These are phyloP conservation scores for Spicauda simplicius DNA, from an alignment of 2,888 invertebrate species.

Conservation along the genomic window DNA sequence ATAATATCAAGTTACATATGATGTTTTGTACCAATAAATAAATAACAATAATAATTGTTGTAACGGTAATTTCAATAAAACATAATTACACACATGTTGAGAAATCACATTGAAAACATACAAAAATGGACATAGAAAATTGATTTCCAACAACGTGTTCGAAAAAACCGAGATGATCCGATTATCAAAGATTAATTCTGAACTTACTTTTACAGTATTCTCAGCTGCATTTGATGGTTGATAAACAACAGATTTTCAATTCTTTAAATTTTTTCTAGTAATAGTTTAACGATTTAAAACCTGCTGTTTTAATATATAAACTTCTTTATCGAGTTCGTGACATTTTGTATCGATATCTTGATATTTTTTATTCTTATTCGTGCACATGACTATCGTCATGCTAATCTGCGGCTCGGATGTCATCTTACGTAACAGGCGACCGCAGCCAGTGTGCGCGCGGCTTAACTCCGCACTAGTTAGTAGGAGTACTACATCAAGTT, in stretches of 20 bases:
- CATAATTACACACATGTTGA: too few species aligned
- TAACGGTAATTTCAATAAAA: too few species aligned
- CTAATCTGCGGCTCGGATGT: constrained; percentile 79
- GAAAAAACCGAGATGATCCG: background rate
- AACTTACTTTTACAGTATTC: background rate
- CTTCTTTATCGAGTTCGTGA: too few species aligned
- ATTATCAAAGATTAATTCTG: background rate
- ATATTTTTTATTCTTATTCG: constrained; percentile 9
- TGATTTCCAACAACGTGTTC: background rate
- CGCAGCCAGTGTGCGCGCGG: constrained; percentile 66
- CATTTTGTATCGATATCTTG: constrained; percentile 30
- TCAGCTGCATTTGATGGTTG: too few species aligned
- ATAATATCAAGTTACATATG: too few species aligned
- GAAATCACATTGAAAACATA: background rate
- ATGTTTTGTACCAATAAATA: too few species aligned
- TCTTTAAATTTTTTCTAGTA: too few species aligned
- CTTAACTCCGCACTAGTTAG: constrained; percentile 66
- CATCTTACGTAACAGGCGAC: constrained; percentile 82
- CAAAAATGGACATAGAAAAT: background rate
- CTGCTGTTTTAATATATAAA: too few species aligned
- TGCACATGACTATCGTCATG: constrained; percentile 68
- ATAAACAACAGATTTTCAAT: too few species aligned
- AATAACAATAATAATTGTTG: too few species aligned
- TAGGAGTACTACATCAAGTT: constrained; percentile 59
- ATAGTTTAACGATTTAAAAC: too few species aligned